Evolutionary conservation across 92 coral and sea anemone genomes (phyloP).

Genomic region (Muricea muricata): DNA sequence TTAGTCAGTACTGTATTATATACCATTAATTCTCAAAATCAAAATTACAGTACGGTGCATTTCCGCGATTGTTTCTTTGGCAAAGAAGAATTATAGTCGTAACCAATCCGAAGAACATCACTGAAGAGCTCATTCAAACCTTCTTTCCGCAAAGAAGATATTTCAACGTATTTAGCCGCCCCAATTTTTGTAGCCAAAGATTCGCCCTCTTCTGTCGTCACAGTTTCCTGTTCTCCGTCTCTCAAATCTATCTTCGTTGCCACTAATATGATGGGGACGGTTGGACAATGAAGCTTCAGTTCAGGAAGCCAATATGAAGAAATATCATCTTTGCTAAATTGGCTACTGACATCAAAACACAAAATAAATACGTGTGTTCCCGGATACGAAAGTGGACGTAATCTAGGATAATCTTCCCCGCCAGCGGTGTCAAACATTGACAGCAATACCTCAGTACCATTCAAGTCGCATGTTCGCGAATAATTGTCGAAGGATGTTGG

Average conservation of each 20-base stretch:
- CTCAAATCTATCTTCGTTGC: neutral
- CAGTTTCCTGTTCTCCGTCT: neutral
- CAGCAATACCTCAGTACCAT: neutral
- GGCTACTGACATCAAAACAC: too few relatives aligned
- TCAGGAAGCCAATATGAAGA: neutral
- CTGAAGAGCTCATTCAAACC: neutral
- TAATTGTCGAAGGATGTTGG: conserved; percentile 5
- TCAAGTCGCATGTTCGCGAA: neutral
- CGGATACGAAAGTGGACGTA: conserved; percentile 7
- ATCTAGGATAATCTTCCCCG: neutral
- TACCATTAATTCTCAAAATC: too few relatives aligned
- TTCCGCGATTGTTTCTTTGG: neutral
- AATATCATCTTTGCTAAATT: neutral
- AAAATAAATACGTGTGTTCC: conserved; percentile 1
- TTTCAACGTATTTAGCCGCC: neutral
- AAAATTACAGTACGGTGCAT: neutral
- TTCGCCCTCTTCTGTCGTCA: neutral
- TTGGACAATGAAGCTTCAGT: neutral
- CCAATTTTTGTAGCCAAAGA: too few relatives aligned
- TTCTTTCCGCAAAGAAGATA: neutral
- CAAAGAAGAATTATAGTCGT: neutral
- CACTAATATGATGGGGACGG: too few relatives aligned
- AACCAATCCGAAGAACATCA: neutral
- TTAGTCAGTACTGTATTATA: too few relatives aligned
- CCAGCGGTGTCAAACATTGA: neutral